Conservation (phyloP, 2,113 vertebrate species). For the Excalfactoria chinensis region DNA sequence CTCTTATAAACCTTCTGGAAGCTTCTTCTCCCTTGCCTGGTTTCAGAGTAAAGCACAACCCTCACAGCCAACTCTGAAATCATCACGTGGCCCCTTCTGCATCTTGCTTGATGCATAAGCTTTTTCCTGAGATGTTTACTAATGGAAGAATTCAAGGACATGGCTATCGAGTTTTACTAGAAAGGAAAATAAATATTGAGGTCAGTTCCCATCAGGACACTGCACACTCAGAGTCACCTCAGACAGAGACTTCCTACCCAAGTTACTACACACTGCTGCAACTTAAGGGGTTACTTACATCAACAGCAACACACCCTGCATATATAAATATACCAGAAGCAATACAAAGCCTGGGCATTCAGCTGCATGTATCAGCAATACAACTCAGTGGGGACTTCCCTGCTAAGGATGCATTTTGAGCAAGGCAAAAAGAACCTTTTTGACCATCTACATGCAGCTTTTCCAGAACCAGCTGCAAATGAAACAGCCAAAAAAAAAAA, state of each 20-base stretch:
- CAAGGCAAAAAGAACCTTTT: neutral
- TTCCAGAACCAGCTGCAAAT: neutral
- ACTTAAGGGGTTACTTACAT: neutral
- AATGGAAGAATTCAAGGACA: neutral
- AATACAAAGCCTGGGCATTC: neutral
- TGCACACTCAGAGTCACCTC: neutral
- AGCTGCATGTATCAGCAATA: neutral
- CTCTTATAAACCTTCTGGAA: neutral
- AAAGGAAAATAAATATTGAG: neutral
- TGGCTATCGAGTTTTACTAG: too few species aligned
- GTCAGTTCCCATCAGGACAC: neutral
- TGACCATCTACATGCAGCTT: neutral
- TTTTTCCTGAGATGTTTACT: neutral
- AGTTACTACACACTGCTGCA: neutral
- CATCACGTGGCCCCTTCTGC: neutral
- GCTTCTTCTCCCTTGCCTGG: neutral
- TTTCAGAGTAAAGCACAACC: neutral
- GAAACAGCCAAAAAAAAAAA: neutral
- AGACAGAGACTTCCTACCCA: neutral
- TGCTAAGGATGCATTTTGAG: neutral
- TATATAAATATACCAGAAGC: neutral
- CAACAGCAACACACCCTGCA: neutral
- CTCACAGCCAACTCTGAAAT: neutral
- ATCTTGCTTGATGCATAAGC: neutral
- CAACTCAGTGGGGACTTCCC: conserved; percentile 15